These are phyloP conservation scores for Nasua narica DNA, from an alignment of 2,797 vertebrate genomes.

Conservation along the genomic window DNA sequence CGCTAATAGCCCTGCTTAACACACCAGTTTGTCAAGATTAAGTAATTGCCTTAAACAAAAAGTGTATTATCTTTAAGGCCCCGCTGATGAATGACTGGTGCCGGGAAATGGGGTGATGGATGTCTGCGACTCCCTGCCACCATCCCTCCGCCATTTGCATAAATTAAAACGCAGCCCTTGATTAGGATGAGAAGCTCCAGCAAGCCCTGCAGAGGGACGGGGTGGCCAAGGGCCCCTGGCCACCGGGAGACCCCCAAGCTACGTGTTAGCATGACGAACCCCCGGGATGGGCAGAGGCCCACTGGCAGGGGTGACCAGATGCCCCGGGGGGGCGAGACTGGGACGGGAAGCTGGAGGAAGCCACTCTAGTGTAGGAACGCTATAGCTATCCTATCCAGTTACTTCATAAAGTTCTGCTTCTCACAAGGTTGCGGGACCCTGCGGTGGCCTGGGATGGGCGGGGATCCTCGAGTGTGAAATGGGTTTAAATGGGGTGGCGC, in stretches of 20 bases:
- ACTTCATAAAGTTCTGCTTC: neutral
- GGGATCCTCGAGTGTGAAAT: neutral
- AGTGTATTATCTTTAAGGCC: constrained; percentile 88
- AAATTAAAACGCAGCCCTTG: constrained; percentile 44
- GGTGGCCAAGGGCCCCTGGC: neutral
- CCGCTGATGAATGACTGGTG: constrained; percentile 84
- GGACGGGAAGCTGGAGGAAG: neutral
- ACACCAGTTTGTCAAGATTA: constrained; percentile 89
- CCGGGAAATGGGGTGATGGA: constrained; percentile 83
- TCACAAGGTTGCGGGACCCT: neutral
- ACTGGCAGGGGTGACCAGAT: neutral
- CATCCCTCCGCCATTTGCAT: constrained; percentile 30
- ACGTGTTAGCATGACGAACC: neutral
- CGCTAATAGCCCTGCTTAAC: constrained; percentile 89
- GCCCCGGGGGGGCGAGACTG: neutral
- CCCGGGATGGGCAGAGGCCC: neutral
- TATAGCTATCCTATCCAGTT: no score
- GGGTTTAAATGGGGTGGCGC: neutral
- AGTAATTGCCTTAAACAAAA: constrained; percentile 92
- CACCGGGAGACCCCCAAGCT: neutral
- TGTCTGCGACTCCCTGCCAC: constrained; percentile 78
- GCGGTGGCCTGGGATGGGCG: neutral
- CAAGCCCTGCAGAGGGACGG: neutral
- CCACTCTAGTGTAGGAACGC: neutral
- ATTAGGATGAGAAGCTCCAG: neutral